phyloP scores from a whole-genome alignment of 2,113 vertebrate species.

The Tupaia tana region DNA sequence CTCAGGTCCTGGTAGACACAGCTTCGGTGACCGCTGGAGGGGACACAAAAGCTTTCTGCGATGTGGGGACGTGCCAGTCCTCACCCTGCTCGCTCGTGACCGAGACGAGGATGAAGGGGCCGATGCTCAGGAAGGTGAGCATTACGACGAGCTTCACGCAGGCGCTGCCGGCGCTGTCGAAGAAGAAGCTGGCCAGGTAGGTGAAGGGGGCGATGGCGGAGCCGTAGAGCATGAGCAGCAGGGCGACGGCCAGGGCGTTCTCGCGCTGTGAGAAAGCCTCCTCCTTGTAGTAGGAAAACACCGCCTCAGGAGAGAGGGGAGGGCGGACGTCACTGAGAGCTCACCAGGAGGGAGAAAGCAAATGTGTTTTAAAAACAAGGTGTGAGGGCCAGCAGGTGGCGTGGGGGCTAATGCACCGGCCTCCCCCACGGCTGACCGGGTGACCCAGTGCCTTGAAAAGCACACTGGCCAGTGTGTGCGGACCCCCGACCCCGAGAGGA shows the following conservation, averaged over 20 bases:
- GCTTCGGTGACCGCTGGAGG: not conserved
- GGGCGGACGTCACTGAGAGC: not conserved
- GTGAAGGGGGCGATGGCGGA: slow-evolving; percentile 95
- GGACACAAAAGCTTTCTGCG: not conserved
- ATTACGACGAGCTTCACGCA: slow-evolving; percentile 94
- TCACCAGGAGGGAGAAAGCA: not conserved
- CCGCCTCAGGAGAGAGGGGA: slow-evolving; percentile 85
- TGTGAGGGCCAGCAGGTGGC: not conserved
- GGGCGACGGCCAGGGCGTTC: slow-evolving; percentile 90
- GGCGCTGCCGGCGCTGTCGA: slow-evolving; percentile 89
- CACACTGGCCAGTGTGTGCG: too few species aligned
- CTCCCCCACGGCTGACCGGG: too few species aligned
- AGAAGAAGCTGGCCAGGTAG: slow-evolving; percentile 95
- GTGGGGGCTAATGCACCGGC: too few species aligned
- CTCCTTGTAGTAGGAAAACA: slow-evolving; percentile 91
- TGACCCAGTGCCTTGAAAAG: too few species aligned
- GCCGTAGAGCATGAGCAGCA: slow-evolving; percentile 93
- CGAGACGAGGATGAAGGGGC: slow-evolving; percentile 91
- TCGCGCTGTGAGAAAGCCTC: slow-evolving; percentile 90
- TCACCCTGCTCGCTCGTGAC: slow-evolving; percentile 95
- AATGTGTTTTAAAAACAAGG: not conserved
- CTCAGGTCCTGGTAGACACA: not conserved
- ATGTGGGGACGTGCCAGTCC: not conserved
- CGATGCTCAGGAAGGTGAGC: slow-evolving; percentile 94
- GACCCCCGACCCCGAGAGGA: too few species aligned